Evolutionary conservation across 2,797 vertebrate species (phyloP).

Genomic region (Oreortyx pictus): DNA sequence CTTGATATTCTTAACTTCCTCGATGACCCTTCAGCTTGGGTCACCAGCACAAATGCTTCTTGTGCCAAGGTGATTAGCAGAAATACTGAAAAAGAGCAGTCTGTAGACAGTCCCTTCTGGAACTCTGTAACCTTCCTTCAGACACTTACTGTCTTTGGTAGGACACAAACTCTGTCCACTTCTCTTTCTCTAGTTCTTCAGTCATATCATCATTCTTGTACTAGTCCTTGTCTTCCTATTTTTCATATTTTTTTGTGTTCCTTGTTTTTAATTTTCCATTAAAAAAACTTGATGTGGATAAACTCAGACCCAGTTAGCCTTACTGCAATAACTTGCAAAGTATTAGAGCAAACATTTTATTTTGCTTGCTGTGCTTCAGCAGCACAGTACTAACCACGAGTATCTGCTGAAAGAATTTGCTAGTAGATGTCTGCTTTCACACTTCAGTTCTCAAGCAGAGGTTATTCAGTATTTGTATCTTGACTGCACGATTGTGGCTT

Average conservation of each 20-base stretch:
- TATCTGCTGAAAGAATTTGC: background rate
- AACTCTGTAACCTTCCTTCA: background rate
- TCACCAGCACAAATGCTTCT: background rate
- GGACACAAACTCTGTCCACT: background rate
- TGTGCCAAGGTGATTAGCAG: background rate
- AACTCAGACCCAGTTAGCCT: background rate
- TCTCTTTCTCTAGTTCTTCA: background rate
- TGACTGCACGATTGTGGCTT: background rate
- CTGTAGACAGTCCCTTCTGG: background rate
- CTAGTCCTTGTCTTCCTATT: background rate
- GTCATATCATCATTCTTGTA: background rate
- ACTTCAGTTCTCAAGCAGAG: background rate
- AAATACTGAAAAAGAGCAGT: background rate
- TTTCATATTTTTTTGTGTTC: background rate
- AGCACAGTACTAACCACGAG: background rate
- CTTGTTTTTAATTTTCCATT: background rate
- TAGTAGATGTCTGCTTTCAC: background rate
- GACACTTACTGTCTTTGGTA: background rate
- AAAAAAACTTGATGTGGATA: background rate
- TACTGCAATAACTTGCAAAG: background rate
- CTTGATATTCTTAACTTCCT: slow-evolving; percentile 26
- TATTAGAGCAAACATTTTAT: background rate
- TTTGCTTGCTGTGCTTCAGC: background rate
- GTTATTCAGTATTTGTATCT: background rate
- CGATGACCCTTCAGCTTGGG: background rate